phyloP scores from a whole-genome alignment of 2,113 vertebrate species.

The Anarrhichthys ocellatus region DNA sequence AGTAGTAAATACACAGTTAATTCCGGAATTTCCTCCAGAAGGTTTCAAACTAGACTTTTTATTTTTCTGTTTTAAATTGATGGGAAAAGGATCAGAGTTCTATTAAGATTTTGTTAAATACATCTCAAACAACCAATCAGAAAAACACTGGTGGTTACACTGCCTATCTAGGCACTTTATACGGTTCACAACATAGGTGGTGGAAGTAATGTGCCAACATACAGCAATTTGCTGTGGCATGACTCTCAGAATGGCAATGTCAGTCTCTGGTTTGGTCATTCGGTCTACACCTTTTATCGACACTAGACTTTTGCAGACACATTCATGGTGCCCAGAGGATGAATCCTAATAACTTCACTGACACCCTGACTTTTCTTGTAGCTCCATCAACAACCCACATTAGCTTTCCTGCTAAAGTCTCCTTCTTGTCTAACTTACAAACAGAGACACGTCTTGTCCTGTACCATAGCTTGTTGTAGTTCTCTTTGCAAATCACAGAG shows the following conservation, averaged over 20 bases:
- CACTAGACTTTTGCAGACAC: not conserved
- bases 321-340: not conserved
- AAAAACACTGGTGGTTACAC: not conserved
- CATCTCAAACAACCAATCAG: not conserved
- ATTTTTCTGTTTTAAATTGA: conserved; percentile 2
- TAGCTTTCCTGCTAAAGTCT: too few species aligned
- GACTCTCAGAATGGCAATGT: not conserved
- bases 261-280: not conserved
- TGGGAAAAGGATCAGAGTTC: not conserved
- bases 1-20: not conserved
- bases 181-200: not conserved
- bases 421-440: too few species aligned
- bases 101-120: not conserved
- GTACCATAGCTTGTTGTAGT: too few species aligned
- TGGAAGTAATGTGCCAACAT: too few species aligned
- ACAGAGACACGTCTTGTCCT: too few species aligned
- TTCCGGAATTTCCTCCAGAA: not conserved
- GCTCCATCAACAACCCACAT: too few species aligned
- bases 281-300: not conserved
- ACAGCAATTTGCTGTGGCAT: too few species aligned
- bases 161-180: not conserved
- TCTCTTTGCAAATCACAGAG: too few species aligned
- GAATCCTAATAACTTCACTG: not conserved
- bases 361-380: not conserved
- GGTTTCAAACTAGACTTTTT: not conserved